phyloP scores from a whole-genome alignment of 92 coral and sea anemone genomes.

The Parazoanthus swiftii region DNA sequence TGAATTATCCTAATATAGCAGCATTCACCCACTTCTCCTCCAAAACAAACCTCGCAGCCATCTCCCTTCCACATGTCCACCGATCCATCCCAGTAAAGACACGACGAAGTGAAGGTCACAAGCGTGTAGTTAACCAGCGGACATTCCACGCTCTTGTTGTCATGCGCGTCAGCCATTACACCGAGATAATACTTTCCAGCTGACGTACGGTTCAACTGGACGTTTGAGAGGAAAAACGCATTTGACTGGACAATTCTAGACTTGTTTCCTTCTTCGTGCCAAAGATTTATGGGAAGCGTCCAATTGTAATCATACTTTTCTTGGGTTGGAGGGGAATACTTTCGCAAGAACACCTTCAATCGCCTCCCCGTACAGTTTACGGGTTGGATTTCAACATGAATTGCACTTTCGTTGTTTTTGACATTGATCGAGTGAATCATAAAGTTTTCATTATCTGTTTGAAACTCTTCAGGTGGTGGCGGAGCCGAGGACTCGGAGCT shows the following conservation, averaged over 20 bases:
- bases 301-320: constrained; percentile 64
- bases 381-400: constrained; percentile 67
- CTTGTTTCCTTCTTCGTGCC: constrained; percentile 37
- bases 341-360: constrained; percentile 55
- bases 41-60: constrained; percentile 76
- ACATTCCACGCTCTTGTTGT: constrained; percentile 38
- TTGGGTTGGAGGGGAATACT: constrained; percentile 50
- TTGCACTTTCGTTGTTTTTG: constrained; percentile 55
- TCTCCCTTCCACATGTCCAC: constrained; percentile 61
- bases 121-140: constrained; percentile 61
- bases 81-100: constrained; percentile 65
- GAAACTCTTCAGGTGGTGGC: constrained; percentile 31
- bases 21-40: not conserved
- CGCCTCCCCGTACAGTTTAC: constrained; percentile 63
- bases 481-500: constrained; percentile 39
- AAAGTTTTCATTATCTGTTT: constrained; percentile 45
- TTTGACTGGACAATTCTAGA: constrained; percentile 41
- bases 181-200: constrained; percentile 57
- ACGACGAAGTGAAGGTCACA: constrained; percentile 53
- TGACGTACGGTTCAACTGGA: constrained; percentile 62
- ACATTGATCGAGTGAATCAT: constrained; percentile 58
- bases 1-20: no score
- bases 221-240: constrained; percentile 74
- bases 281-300: constrained; percentile 56
- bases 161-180: constrained; percentile 36